A percentile compares a stretch with the other conserved stretches of the same genome.
These are phyloP conservation scores for Amphiprion ocellaris DNA, from an alignment of 2,113 vertebrate genomes.

Conservation along the genomic window DNA sequence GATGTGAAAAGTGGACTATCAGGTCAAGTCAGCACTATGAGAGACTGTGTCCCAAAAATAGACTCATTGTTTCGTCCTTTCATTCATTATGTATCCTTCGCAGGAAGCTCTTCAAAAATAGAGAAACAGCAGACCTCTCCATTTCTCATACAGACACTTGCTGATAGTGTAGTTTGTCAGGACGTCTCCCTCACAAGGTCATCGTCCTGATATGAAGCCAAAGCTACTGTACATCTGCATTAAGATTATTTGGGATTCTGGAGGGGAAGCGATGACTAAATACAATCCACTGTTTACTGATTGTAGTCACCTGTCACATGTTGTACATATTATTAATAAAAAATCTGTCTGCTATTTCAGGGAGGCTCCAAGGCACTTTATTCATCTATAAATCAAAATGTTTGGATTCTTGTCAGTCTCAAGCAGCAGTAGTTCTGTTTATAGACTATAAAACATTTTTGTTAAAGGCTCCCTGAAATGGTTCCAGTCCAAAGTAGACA, in stretches of 20 bases:
- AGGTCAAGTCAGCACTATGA: conserved; percentile 22
- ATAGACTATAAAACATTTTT: neutral
- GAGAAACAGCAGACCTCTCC: conserved; percentile 7
- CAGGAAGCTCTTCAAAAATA: conserved; percentile 45
- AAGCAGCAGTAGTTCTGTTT: neutral
- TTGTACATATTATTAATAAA: neutral
- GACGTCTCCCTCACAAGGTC: conserved; percentile 60
- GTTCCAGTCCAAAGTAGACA: no score
- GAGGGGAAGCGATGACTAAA: neutral
- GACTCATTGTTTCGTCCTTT: conserved; percentile 31
- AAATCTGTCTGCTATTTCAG: neutral
- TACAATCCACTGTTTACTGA: neutral
- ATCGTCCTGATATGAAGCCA: neutral
- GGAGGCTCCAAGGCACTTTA: neutral
- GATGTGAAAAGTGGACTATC: neutral
- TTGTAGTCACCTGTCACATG: neutral
- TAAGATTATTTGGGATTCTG: neutral
- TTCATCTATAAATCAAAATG: conserved; percentile 3
- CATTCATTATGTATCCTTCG: conserved; percentile 57
- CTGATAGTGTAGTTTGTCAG: conserved; percentile 43
- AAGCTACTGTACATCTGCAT: conserved; percentile 8
- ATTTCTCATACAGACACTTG: conserved; percentile 26
- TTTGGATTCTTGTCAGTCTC: neutral
- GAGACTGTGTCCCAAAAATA: conserved; percentile 29
- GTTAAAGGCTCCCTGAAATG: neutral